These are phyloP conservation scores for Idaea biselata DNA, from an alignment of 2,888 invertebrate species.

Conservation along the genomic window DNA sequence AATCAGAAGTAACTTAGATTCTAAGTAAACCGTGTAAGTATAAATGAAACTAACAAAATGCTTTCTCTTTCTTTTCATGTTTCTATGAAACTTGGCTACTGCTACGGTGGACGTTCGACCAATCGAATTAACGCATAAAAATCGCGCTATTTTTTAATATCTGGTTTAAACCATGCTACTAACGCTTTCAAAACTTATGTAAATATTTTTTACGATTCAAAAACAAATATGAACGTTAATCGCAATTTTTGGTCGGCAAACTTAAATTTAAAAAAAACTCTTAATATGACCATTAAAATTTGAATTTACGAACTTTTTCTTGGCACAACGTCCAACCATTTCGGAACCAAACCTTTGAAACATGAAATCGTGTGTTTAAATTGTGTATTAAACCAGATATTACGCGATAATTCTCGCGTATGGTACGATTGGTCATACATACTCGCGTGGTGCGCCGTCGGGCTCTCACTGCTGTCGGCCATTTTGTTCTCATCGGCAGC, in stretches of 20 bases:
- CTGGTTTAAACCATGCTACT: constrained; percentile 78
- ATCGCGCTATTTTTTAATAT: constrained; percentile 72
- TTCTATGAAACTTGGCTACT: constrained; percentile 78
- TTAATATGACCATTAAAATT: neutral
- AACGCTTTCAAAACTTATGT: constrained; percentile 63
- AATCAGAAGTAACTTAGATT: constrained; percentile 35
- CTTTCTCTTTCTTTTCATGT: constrained; percentile 81
- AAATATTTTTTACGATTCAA: neutral
- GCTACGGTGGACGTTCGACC: constrained; percentile 51
- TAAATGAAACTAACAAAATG: constrained; percentile 73
- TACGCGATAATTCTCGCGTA: constrained; percentile 91
- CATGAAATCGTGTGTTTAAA: neutral
- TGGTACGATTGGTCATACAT: constrained; percentile 98
- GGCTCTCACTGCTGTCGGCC: constrained; percentile 93
- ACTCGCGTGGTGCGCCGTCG: constrained; percentile 98
- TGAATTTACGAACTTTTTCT: neutral
- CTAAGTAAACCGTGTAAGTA: constrained; percentile 53
- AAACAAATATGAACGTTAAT: neutral
- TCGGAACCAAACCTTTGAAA: constrained; percentile 20
- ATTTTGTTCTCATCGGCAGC: constrained; percentile 96
- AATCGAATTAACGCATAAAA: constrained; percentile 58
- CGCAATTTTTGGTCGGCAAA: neutral
- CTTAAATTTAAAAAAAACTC: neutral
- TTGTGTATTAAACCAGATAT: constrained; percentile 84
- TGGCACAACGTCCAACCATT: neutral